Percentiles rank a stretch among this genome's conserved stretches.
phyloP scores from a whole-genome alignment of 2,888 invertebrate species.

The Mesorhabditis spiculigera region DNA sequence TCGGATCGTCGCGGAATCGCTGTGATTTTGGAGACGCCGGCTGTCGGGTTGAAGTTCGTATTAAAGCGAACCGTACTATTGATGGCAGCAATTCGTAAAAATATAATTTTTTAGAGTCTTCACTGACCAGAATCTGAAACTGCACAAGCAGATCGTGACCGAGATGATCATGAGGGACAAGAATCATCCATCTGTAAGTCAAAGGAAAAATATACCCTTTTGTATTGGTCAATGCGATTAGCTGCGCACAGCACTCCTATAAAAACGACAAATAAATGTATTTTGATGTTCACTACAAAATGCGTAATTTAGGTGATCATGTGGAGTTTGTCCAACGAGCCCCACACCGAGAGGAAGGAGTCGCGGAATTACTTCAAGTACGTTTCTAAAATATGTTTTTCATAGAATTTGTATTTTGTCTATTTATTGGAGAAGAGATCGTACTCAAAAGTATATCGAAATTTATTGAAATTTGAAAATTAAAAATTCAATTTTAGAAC shows the following conservation, averaged over 20 bases:
- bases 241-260: too few species aligned
- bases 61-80: background rate
- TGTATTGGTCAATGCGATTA: too few species aligned
- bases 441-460: too few species aligned
- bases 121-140: constrained; percentile 67
- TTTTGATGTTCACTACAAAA: too few species aligned
- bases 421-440: too few species aligned
- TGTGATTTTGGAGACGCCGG: constrained; percentile 91
- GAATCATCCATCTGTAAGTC: constrained; percentile 81
- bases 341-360: constrained; percentile 69
- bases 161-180: constrained; percentile 86
- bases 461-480: background rate
- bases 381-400: background rate
- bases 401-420: too few species aligned
- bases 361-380: constrained; percentile 80
- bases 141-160: constrained; percentile 79
- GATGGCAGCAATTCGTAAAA: background rate
- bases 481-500: constrained; percentile 13
- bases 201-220: too few species aligned
- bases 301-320: constrained; percentile 18
- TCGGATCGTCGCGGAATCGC: constrained; percentile 88
- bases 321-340: constrained; percentile 97
- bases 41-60: constrained; percentile 69
- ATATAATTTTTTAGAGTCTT: constrained; percentile 67
- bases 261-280: too few species aligned